phyloP scores from a whole-genome alignment of 2,888 invertebrate species.

The Marasmarcha lunaedactyla region DNA sequence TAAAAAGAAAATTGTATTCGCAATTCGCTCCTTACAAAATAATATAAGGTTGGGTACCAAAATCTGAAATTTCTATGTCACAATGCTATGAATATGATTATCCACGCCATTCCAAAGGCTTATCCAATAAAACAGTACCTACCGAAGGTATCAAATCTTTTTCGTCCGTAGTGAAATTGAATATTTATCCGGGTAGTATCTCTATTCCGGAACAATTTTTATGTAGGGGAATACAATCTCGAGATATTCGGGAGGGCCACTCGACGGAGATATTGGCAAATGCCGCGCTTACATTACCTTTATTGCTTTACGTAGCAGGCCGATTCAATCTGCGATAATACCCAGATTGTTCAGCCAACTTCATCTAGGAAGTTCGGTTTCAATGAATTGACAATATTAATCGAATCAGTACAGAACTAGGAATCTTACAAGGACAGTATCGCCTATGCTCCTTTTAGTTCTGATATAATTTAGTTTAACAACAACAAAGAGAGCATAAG shows the following conservation, averaged over 20 bases:
- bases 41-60: not conserved
- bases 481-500: no score
- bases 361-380: no score
- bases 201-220: slow-evolving; percentile 70
- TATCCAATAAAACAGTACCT: slow-evolving; percentile 65
- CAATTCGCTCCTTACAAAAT: no score
- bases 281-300: slow-evolving; percentile 68
- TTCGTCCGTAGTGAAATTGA: slow-evolving; percentile 69
- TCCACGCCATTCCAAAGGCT: slow-evolving; percentile 64
- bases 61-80: not conserved
- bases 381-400: no score
- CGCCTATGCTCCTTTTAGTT: no score
- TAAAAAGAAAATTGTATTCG: no score
- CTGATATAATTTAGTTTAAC: no score
- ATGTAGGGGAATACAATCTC: slow-evolving; percentile 67
- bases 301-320: slow-evolving; percentile 59
- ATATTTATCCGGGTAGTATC: slow-evolving; percentile 70
- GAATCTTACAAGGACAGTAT: no score
- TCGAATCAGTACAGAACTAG: no score
- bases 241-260: slow-evolving; percentile 67
- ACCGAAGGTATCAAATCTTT: slow-evolving; percentile 69
- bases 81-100: slow-evolving; percentile 54
- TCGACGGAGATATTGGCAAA: slow-evolving; percentile 64
- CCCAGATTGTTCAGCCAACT: slow-evolving; percentile 3
- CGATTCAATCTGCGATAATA: slow-evolving; percentile 31